A percentile compares a stretch with the other conserved stretches of the same genome.
Evolutionary conservation across 2,888 invertebrate genomes (phyloP).

Genomic region (Dendrolimus pini): DNA sequence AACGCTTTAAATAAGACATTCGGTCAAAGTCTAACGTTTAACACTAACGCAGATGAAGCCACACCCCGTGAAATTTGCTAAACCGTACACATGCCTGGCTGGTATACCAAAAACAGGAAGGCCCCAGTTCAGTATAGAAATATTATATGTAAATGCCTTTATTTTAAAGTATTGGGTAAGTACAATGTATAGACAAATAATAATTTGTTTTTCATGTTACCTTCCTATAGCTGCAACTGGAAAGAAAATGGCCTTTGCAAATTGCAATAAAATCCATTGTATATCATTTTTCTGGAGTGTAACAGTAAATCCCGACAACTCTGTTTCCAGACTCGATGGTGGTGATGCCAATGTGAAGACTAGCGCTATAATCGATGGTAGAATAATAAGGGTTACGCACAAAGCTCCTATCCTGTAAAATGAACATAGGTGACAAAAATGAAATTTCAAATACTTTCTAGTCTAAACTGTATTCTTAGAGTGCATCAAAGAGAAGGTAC

Average conservation of each 20-base stretch:
- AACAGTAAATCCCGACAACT: constrained; percentile 51
- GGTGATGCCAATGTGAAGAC: constrained; percentile 77
- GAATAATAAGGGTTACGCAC: constrained; percentile 47
- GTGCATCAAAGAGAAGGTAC: too few species aligned
- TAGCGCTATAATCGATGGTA: constrained; percentile 77
- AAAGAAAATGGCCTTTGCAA: constrained; percentile 70
- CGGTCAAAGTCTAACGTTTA: too few species aligned
- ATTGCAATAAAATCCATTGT: constrained; percentile 62
- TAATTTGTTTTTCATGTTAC: constrained; percentile 31
- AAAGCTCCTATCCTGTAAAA: constrained; percentile 44
- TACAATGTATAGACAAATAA: too few species aligned
- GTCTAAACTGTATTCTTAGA: constrained; percentile 21
- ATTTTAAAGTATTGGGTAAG: too few species aligned
- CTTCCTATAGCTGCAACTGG: constrained; percentile 80
- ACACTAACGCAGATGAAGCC: too few species aligned
- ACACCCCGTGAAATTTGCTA: too few species aligned
- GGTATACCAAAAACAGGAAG: too few species aligned
- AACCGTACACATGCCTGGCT: too few species aligned
- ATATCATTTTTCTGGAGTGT: constrained; percentile 57
- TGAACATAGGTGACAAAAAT: not conserved
- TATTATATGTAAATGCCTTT: too few species aligned
- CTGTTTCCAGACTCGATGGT: constrained; percentile 72
- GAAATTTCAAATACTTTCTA: not conserved
- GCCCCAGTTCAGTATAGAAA: too few species aligned
- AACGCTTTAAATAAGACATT: too few species aligned